These are phyloP conservation scores for Leptoteleia sp. DNA, from an alignment of 1,140 invertebrate species.

Conservation along the genomic window DNA sequence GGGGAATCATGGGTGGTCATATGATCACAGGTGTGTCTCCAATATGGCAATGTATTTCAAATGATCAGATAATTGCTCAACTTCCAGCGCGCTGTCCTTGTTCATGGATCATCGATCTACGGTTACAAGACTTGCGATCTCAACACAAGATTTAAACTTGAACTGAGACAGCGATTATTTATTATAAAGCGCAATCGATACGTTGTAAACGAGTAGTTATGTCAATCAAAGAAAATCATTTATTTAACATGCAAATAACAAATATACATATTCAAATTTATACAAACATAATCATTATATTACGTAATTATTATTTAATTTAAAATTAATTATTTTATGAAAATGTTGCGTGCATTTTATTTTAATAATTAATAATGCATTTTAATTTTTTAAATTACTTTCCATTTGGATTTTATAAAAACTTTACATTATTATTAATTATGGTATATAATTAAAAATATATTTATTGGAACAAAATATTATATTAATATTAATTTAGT, in stretches of 20 bases:
- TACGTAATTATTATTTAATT: no score
- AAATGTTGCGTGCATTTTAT: no score
- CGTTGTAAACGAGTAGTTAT: conserved; percentile 32
- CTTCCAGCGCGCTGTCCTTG: conserved; percentile 30
- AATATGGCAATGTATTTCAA: conserved; percentile 34
- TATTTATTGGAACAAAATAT: no score
- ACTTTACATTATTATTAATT: no score
- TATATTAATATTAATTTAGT: no score
- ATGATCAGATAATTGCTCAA: conserved; percentile 52
- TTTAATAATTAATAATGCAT: no score
- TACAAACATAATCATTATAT: neutral
- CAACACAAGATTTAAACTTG: conserved; percentile 10
- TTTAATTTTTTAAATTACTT: no score
- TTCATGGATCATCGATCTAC: conserved; percentile 59
- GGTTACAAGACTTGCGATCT: conserved; percentile 3
- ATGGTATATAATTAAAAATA: no score
- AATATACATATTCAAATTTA: neutral
- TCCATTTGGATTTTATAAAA: no score
- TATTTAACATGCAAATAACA: neutral
- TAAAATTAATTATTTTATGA: no score
- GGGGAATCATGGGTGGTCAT: conserved; percentile 27
- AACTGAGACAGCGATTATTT: conserved; percentile 19
- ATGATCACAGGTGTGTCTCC: conserved; percentile 41
- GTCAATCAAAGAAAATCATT: conserved; percentile 14
- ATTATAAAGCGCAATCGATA: conserved; percentile 21